Conservation (phyloP, 64 coral and sea anemone genomes). For the Porites lutea region DNA sequence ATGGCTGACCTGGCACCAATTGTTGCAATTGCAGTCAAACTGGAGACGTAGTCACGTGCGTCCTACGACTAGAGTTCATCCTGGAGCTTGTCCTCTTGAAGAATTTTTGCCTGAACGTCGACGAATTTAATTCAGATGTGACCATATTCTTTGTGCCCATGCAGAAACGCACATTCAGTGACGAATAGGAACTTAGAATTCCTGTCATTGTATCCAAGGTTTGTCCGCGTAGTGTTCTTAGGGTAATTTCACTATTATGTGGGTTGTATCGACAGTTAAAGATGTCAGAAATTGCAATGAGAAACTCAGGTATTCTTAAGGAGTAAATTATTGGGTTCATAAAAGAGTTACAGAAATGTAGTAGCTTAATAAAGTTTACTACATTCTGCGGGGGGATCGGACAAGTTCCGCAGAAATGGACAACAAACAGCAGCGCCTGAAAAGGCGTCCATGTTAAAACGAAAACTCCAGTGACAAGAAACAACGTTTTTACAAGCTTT, state of each 20-base stretch:
- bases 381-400: constrained; percentile 6
- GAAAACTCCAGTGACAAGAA: constrained; percentile 39
- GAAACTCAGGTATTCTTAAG: constrained; percentile 52
- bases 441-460: constrained; percentile 54
- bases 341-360: constrained; percentile 59
- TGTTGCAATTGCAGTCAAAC: neutral
- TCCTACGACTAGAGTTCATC: neutral
- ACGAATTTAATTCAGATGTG: neutral
- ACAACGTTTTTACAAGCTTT: constrained; percentile 28
- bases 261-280: neutral
- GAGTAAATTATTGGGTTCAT: constrained; percentile 56
- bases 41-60: neutral
- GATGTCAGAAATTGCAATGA: constrained; percentile 9
- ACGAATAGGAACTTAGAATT: neutral
- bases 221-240: neutral
- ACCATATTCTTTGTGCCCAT: neutral
- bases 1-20: too few relatives aligned
- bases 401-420: constrained; percentile 9
- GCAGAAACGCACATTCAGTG: constrained; percentile 2
- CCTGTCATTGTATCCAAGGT: neutral
- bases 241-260: neutral
- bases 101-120: neutral
- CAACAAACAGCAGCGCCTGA: constrained; percentile 10
- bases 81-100: neutral
- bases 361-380: constrained; percentile 47